Evolutionary conservation across 2,113 vertebrate genomes (phyloP).

Genomic region (Tympanuchus pallidicinctus): DNA sequence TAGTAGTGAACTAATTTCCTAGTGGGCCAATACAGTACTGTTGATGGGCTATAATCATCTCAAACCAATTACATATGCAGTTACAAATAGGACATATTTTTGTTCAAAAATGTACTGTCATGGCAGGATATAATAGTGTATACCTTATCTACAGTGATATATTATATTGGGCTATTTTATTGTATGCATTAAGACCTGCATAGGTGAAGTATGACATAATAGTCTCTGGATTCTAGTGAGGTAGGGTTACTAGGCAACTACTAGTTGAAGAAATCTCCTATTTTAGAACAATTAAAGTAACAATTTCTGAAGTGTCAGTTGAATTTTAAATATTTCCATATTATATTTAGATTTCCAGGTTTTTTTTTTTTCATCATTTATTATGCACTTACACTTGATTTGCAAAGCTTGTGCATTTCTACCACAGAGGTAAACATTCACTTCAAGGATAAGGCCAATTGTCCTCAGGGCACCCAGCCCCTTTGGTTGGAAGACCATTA

Average conservation of each 20-base stretch:
- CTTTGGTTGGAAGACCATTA: neutral
- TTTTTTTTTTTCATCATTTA: neutral
- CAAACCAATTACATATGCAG: neutral
- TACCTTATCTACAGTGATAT: neutral
- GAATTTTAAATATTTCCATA: constrained; percentile 4
- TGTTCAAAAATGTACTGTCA: neutral
- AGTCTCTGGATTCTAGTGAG: neutral
- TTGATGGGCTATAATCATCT: neutral
- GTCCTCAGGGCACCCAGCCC: neutral
- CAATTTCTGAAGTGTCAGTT: neutral
- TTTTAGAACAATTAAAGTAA: neutral
- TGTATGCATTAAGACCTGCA: neutral
- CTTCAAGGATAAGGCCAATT: neutral
- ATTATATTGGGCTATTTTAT: neutral
- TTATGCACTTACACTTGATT: neutral
- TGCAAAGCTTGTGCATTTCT: neutral
- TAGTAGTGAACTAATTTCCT: neutral
- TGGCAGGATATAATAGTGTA: neutral
- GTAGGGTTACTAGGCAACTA: constrained; percentile 6
- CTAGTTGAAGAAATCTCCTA: neutral
- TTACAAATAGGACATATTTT: neutral
- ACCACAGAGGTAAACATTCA: neutral
- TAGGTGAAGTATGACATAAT: neutral
- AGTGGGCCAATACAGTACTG: neutral
- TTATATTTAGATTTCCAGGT: neutral